Evolutionary conservation across 2,888 invertebrate genomes (phyloP).

Genomic region (Aquatica leii): DNA sequence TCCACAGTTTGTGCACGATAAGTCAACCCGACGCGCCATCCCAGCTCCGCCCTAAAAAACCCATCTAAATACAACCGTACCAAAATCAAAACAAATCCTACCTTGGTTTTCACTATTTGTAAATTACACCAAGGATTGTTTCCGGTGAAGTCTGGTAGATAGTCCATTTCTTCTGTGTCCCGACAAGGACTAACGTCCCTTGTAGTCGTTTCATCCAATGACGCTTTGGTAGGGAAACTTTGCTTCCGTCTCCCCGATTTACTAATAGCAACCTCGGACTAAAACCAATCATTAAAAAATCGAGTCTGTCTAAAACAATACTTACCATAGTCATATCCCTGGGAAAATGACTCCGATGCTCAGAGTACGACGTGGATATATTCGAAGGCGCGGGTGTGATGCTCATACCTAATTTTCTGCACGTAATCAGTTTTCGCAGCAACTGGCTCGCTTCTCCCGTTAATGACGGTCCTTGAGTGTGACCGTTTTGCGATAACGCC

Average conservation of each 20-base stretch:
- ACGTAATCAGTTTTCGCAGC: slow-evolving; percentile 78
- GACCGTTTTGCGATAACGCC: slow-evolving; percentile 68
- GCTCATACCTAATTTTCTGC: slow-evolving; percentile 73
- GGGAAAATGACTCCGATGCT: slow-evolving; percentile 36
- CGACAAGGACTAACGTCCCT: slow-evolving; percentile 44
- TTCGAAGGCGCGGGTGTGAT: slow-evolving; percentile 64
- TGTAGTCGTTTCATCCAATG: slow-evolving; percentile 41
- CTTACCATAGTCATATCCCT: slow-evolving; percentile 20
- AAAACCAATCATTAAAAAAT: background rate
- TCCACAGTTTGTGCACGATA: slow-evolving; percentile 95
- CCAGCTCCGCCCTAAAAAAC: slow-evolving; percentile 43
- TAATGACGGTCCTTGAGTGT: slow-evolving; percentile 54
- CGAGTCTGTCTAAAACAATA: background rate
- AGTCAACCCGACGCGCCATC: slow-evolving; percentile 73
- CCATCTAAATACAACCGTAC: slow-evolving; percentile 29
- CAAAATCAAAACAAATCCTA: slow-evolving; percentile 28
- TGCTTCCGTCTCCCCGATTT: slow-evolving; percentile 77
- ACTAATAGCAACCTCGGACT: slow-evolving; percentile 28
- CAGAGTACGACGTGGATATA: slow-evolving; percentile 50
- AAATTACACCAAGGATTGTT: slow-evolving; percentile 60
- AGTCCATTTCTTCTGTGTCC: slow-evolving; percentile 46
- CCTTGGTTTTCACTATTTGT: slow-evolving; percentile 55
- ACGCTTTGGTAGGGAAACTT: slow-evolving; percentile 78
- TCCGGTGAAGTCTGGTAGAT: slow-evolving; percentile 57
- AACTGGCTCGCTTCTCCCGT: slow-evolving; percentile 79